phyloP scores from a whole-genome alignment of 2,113 vertebrate species.

The Entelurus aequoreus region DNA sequence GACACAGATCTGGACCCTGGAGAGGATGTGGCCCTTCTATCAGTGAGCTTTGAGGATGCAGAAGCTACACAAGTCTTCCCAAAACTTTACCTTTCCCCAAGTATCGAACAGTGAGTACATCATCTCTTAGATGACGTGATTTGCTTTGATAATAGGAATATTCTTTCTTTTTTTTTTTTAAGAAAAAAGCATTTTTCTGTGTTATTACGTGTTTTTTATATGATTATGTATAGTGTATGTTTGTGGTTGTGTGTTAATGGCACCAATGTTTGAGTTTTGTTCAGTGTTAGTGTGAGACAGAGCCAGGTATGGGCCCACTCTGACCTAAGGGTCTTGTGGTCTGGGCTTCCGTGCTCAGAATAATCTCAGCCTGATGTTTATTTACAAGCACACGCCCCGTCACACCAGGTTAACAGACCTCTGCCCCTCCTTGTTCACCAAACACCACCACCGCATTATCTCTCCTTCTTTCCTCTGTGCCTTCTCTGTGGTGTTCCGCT shows the following conservation, averaged over 20 bases:
- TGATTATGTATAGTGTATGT: not conserved
- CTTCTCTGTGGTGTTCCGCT: constrained; percentile 4
- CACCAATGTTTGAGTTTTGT: not conserved
- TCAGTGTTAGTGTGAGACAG: not conserved
- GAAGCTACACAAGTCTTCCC: constrained; percentile 97
- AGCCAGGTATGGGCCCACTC: constrained; percentile 60
- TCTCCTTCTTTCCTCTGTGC: constrained; percentile 4
- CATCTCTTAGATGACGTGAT: constrained; percentile 1
- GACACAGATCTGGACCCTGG: constrained; percentile 93
- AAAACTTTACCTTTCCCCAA: constrained; percentile 92
- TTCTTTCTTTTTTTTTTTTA: too few relatives aligned
- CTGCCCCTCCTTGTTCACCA: constrained; percentile 24
- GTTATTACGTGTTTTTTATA: not conserved
- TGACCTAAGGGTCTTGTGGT: constrained; percentile 57
- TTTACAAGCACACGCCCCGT: constrained; percentile 70
- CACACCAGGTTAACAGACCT: constrained; percentile 68
- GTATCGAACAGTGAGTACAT: constrained; percentile 95
- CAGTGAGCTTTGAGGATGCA: constrained; percentile 95
- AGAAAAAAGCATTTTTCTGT: not conserved
- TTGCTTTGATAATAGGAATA: not conserved
- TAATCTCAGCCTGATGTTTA: constrained; percentile 71
- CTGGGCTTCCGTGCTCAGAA: constrained; percentile 60
- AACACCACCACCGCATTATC: constrained; percentile 5
- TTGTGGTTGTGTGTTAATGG: constrained; percentile 4
- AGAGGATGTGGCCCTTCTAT: constrained; percentile 93